These are phyloP conservation scores for Tetrao urogallus DNA, from an alignment of 2,113 vertebrate species.

Conservation along the genomic window DNA sequence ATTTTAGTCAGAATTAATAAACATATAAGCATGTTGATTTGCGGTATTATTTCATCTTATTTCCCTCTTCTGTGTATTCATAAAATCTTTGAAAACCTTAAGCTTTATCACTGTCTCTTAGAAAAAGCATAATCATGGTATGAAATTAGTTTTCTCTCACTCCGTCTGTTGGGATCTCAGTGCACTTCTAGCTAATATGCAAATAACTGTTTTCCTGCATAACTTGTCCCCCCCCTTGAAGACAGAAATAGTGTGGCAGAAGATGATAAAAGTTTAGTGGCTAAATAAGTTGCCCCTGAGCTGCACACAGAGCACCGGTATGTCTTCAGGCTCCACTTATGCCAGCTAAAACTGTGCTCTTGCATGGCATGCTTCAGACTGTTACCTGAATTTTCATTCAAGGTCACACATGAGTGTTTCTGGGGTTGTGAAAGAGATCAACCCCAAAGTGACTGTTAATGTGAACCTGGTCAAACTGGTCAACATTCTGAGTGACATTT, in stretches of 20 bases:
- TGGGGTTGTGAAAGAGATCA: neutral
- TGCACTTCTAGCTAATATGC: neutral
- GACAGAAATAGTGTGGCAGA: neutral
- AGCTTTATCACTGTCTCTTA: neutral
- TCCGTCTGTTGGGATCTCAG: neutral
- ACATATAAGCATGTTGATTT: constrained; percentile 45
- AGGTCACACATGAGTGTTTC: neutral
- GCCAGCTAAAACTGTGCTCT: neutral
- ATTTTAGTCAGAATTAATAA: constrained; percentile 54
- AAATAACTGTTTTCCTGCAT: neutral
- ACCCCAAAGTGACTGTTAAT: neutral
- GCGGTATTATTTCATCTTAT: constrained; percentile 34
- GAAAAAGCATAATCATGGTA: neutral
- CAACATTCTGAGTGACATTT: neutral
- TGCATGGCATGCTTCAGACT: neutral
- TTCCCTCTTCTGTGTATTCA: constrained; percentile 27
- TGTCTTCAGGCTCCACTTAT: neutral
- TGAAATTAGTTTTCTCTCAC: neutral
- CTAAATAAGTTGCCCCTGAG: neutral
- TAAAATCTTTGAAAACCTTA: constrained; percentile 30
- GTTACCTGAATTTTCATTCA: neutral
- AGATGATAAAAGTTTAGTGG: neutral
- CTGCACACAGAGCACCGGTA: neutral
- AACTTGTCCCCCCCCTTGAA: neutral
- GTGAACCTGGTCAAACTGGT: neutral